Base-by-base conservation (phyloP, 2,113 vertebrate species). In the Dendropsophus ebraccatus region DNA sequence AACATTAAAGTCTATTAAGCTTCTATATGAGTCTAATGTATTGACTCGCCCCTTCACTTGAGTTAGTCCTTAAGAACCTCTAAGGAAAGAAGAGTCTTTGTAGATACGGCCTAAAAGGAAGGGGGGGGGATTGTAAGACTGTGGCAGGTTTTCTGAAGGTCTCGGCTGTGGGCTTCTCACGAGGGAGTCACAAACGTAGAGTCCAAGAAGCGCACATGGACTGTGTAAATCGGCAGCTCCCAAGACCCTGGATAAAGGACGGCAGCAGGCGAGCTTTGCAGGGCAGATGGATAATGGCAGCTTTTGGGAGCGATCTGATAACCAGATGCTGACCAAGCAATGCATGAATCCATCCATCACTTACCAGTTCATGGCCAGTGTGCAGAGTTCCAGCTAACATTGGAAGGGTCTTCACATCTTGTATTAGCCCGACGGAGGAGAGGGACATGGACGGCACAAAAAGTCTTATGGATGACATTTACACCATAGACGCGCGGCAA, bases 271-370 rank as follows among this genome's bases (percentile, higher is more conserved):
- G 50, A 23, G 77, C 78, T 17, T 70, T 45, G 12, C 49, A 8
- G 77, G 85, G 77, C 85, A 87, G 85, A 87, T 87, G 85, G 85
- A 87, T 87, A 87, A 87, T 87, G 79, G 85, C 77, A 62, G 77
- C 67, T 81, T 87, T 80, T 87, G 85, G 85, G 85, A 87, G 81
- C 85, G 80, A 81, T 87, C 37, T 54, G 77, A 58, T 81, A 87
- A 87, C 85, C 85, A 87, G 85, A 87, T 87, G 85, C 85, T 81
- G 85, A 87, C 85, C 85, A 60, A 87, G 67, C 77, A 87, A 70
- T 74, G 85, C 85, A 87, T 87, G 77, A 87, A 81, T 54, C 67
- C 85, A 87, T 87, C 85, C 85, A 87, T 87, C 85, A 87, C 77
- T 73, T 25, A 81, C 85, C 85, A 60, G 77, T 50, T 69, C 78